Conservation (phyloP, 1,140 invertebrate genomes). For the Palaemon carinicauda region DNA sequence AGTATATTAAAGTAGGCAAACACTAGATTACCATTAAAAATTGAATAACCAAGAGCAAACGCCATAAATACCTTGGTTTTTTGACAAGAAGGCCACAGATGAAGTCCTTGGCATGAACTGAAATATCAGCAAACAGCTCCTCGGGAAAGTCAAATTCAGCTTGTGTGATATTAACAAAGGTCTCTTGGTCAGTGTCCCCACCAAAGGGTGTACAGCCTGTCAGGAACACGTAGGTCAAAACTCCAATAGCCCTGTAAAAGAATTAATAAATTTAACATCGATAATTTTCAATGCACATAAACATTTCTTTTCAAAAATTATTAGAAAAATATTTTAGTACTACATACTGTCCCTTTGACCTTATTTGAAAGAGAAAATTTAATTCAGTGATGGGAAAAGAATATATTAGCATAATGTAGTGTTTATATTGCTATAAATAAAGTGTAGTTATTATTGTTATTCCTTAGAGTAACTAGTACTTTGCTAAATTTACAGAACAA, state of each 20-base stretch:
- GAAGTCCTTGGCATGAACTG: constrained; percentile 81
- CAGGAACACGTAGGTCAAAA: constrained; percentile 90
- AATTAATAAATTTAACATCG: neutral
- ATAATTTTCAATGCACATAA: too few relatives aligned
- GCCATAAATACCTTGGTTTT: constrained; percentile 71
- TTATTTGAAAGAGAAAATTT: too few relatives aligned
- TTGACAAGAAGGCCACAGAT: constrained; percentile 74
- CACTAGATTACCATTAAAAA: neutral
- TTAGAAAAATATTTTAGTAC: too few relatives aligned
- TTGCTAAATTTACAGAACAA: too few relatives aligned
- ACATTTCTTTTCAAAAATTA: too few relatives aligned
- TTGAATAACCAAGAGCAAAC: neutral
- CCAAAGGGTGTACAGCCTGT: constrained; percentile 91
- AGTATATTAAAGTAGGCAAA: neutral
- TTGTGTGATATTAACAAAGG: constrained; percentile 93
- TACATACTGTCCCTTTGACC: too few relatives aligned
- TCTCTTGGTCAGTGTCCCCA: constrained; percentile 91
- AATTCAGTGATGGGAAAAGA: too few relatives aligned
- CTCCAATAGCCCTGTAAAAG: constrained; percentile 77
- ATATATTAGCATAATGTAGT: too few relatives aligned
- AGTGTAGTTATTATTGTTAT: too few relatives aligned
- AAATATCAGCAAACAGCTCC: constrained; percentile 87
- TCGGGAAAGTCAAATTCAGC: constrained; percentile 89
- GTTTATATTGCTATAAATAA: too few relatives aligned
- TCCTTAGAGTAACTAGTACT: too few relatives aligned